Evolutionary conservation across 2,888 invertebrate genomes (phyloP).

Genomic region (Protonemura montana): DNA sequence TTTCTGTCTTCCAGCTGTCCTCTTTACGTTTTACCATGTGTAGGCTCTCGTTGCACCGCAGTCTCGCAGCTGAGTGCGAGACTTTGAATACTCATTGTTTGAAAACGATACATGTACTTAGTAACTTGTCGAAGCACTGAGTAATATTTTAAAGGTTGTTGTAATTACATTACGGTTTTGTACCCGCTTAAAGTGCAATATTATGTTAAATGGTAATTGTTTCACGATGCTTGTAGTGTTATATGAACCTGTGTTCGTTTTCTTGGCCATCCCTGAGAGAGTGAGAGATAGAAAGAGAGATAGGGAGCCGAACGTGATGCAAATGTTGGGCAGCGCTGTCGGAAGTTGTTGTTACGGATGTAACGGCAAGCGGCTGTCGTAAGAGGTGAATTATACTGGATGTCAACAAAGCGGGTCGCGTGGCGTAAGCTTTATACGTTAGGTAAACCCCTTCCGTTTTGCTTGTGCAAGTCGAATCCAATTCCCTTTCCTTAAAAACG

Average conservation of each 20-base stretch:
- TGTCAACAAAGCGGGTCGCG: constrained; percentile 4
- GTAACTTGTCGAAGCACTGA: constrained; percentile 43
- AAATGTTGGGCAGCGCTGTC: constrained; percentile 47
- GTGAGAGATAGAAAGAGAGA: constrained; percentile 23
- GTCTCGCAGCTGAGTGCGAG: neutral
- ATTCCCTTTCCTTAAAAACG: no score
- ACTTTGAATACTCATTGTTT: constrained; percentile 47
- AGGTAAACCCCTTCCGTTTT: no score
- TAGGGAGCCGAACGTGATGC: constrained; percentile 41
- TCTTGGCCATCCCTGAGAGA: constrained; percentile 37
- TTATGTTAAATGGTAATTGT: constrained; percentile 48
- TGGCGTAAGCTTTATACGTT: neutral
- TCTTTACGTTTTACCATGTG: constrained; percentile 46
- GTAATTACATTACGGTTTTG: constrained; percentile 47
- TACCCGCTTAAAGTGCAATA: constrained; percentile 50
- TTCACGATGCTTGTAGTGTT: constrained; percentile 48
- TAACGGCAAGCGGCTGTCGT: constrained; percentile 41
- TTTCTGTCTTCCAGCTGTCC: constrained; percentile 49
- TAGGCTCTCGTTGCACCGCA: constrained; percentile 37
- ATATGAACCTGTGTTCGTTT: constrained; percentile 44
- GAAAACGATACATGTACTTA: constrained; percentile 46
- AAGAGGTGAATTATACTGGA: constrained; percentile 32
- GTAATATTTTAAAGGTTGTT: constrained; percentile 48
- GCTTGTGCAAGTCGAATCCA: no score
- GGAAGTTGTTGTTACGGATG: constrained; percentile 47